Evolutionary conservation across 2,888 invertebrate genomes (phyloP), one percentile per base, ranked within the genome.

Genomic region (Diarsia brunnea): DNA sequence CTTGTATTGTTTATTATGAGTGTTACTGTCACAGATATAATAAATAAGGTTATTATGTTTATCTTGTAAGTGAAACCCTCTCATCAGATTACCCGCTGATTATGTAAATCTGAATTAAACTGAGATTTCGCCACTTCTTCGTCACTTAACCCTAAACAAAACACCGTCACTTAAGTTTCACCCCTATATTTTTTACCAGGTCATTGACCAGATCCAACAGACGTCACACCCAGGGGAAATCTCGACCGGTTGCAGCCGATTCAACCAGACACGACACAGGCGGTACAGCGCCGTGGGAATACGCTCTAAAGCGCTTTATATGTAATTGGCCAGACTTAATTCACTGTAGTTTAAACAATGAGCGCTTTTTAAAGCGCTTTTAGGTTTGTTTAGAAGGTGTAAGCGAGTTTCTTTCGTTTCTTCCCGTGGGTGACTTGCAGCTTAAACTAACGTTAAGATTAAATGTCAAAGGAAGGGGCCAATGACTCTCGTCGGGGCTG

Each of bases 181-280:
- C 70, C 73, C 47, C 67, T 55, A 70, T 64, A 73, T 74, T 83
- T 86, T 86, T 87, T 78, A 69, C 19, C 80, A 84, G 86, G 74
- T 80, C 84, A 78, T 84, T 87, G 87, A 72, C 87, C 84, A 79
- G 51, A 58, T 68, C 27, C 10, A 68, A 61, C 75, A 79, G 77
- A 80, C 87, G 68, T 81, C 68, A 73, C 38, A 60, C 88, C 65
- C 87, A 14, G 47, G 88, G 88, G 88, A 88, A 88, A 88, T 88
- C 84, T 87, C 80, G 60, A 75, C 79, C 69, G 63, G 84, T 82
- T 84, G 81, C 81, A 82, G 76, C 76, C 79, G 84, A 75, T 81
- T 70, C 76, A 61, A 76, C 78, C 79, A 84, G 87, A 87, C 88
- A 84, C 79, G 86, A 86, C 82, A 82, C 76, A 84, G 31, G 76